These are phyloP conservation scores for Holothuria leucospilota DNA, from an alignment of 53 echinoderm and acorn worm genomes.

Conservation along the genomic window DNA sequence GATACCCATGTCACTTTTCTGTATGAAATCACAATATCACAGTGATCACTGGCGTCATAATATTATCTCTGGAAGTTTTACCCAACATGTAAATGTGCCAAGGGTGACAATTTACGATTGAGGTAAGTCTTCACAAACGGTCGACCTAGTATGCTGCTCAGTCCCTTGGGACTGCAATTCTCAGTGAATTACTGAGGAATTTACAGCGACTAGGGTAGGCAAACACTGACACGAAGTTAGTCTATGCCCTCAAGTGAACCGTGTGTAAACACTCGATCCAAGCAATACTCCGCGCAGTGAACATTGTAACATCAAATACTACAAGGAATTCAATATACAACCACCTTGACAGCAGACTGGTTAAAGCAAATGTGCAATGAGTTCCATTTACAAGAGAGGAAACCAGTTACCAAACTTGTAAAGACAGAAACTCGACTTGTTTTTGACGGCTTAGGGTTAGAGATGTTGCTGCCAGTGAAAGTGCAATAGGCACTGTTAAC, in stretches of 20 bases:
- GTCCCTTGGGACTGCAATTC: neutral
- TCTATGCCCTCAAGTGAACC: slow-evolving; percentile 8
- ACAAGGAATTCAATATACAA: neutral
- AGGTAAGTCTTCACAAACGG: neutral
- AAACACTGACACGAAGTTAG: neutral
- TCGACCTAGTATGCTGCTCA: slow-evolving; percentile 5
- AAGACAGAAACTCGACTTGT: neutral
- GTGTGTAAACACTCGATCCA: neutral
- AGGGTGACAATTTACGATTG: slow-evolving; percentile 9
- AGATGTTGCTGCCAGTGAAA: neutral
- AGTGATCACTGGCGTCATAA: neutral
- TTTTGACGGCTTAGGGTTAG: slow-evolving; percentile 17
- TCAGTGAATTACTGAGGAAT: neutral
- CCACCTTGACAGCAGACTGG: slow-evolving; percentile 18
- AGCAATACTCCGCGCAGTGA: slow-evolving; percentile 12
- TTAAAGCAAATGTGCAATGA: slow-evolving; percentile 24
- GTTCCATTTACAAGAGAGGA: neutral
- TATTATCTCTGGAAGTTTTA: neutral
- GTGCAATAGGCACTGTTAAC: neutral
- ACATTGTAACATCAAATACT: slow-evolving; percentile 1
- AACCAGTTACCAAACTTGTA: slow-evolving; percentile 31
- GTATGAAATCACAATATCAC: neutral
- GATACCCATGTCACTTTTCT: slow-evolving; percentile 12
- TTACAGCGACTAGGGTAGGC: slow-evolving; percentile 12
- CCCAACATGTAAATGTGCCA: slow-evolving; percentile 16